phyloP scores from a whole-genome alignment of 2,888 invertebrate species.

The Odontothrips loti region DNA sequence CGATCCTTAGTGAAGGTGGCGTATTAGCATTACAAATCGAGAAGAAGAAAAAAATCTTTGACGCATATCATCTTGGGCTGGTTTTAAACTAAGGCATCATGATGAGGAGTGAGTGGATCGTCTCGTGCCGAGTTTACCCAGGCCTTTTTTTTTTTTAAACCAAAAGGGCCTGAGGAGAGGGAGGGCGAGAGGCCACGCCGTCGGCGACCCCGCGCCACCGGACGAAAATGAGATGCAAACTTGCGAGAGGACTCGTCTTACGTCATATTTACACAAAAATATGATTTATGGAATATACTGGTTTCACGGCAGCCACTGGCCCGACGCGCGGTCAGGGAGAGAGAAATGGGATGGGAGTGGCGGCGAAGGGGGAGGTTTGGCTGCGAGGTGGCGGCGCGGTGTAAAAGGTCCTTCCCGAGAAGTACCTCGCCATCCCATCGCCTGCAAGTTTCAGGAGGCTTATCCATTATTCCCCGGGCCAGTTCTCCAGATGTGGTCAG shows the following conservation, averaged over 20 bases:
- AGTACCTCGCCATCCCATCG: background rate
- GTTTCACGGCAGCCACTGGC: background rate
- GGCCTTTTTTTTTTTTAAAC: background rate
- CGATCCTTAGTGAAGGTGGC: too few relatives aligned
- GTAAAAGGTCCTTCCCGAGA: background rate
- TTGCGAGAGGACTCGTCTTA: background rate
- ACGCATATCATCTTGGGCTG: background rate
- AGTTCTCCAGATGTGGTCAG: conserved; percentile 22
- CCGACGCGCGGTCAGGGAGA: background rate
- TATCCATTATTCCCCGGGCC: background rate
- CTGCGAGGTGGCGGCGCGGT: background rate
- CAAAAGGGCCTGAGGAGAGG: background rate
- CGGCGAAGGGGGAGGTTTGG: background rate
- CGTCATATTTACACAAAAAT: conserved; percentile 19
- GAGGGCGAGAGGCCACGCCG: background rate
- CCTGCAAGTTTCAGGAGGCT: conserved; percentile 12
- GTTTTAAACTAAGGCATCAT: background rate
- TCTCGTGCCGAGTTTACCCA: background rate
- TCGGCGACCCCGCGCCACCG: background rate
- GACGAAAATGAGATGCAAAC: conserved; percentile 2
- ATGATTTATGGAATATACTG: conserved; percentile 5
- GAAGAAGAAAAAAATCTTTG: too few relatives aligned
- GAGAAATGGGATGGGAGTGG: background rate
- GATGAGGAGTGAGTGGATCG: background rate
- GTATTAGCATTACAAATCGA: too few relatives aligned